Evolutionary conservation across 30 jellyfish, hydroid and myxozoan species (phyloP), one percentile per base, ranked within the genome.

Genomic region (Chrysaora quinquecirrha): DNA sequence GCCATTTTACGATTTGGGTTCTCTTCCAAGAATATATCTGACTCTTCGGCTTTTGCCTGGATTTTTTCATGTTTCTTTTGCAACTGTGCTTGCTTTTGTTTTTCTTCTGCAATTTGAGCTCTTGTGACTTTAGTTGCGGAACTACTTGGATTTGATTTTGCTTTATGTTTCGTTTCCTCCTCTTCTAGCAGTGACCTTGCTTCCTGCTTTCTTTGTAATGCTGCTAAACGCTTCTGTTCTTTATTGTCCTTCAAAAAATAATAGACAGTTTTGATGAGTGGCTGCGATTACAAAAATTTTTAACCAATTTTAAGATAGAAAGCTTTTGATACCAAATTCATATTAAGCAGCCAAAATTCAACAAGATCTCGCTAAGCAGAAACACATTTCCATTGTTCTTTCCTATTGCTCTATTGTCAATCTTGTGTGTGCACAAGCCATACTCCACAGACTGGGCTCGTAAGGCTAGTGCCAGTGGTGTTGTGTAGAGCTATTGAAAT

Each of bases 1-100:
- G 96, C 97, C 97, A 90, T 90, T 30, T 72, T 75, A 30, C 62
- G 89, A 49, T 90, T 90, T 18, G 97, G 97, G 64, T 90, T 90
- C 23, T 83, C 97, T 7, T 82, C 96, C 71, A 54, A 79, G 78
- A 90, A 75, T 1, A 52, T 80, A 14, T 71, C 65, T 20, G 72
- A 23, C 21, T 54, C 60, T 31, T 32, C 85, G 23, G 28, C 75
- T 35, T 75, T 82, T 23, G 73, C 82, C 79, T 77, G 76, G 76
- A 20, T 76, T 32, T 52, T 34, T 34, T 76, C 91, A 61, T 30
- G 61, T 20, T 65, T 64, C 47, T 49, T 68, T 2, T 34, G 73
- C 20, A 54, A 47, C 48, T 71, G 81, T 47, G 50, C 76, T 30
- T 84, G 94, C 19, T 72, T 83, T 50, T 66, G 83, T 65, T 76